These are phyloP conservation scores for Rhodeus uyekii DNA, from an alignment of 2,797 vertebrate genomes.

Conservation along the genomic window DNA sequence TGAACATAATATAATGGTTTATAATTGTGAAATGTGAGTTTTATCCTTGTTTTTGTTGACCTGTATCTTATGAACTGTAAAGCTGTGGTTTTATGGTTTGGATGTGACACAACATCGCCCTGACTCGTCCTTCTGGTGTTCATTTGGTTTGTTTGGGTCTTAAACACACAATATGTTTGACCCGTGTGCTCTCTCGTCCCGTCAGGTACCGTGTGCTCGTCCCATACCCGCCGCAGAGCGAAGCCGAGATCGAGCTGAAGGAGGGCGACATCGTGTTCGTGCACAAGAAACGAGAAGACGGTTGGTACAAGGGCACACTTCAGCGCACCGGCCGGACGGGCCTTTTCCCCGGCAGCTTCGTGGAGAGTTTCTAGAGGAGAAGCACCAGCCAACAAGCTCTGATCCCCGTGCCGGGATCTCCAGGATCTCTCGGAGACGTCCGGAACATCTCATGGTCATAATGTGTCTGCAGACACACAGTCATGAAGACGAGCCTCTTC, in stretches of 20 bases:
- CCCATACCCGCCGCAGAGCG: conserved; percentile 97
- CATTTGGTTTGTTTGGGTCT: too few relatives aligned
- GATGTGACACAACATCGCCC: too few relatives aligned
- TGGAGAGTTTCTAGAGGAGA: conserved; percentile 87
- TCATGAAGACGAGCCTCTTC: not conserved
- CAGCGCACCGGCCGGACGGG: conserved; percentile 96
- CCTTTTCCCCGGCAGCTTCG: conserved; percentile 97
- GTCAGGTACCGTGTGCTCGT: conserved; percentile 95
- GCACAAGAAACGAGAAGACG: conserved; percentile 95
- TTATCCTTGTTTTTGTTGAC: too few relatives aligned
- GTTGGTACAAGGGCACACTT: conserved; percentile 99
- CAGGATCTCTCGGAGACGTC: not conserved
- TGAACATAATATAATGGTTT: too few relatives aligned
- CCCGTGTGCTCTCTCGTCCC: conserved; percentile 15
- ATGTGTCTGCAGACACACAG: not conserved
- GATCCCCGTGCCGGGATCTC: not conserved
- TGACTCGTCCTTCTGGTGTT: too few relatives aligned
- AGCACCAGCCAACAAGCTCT: not conserved
- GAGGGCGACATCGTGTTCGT: conserved; percentile 98
- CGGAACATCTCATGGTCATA: not conserved
- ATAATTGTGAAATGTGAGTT: too few relatives aligned
- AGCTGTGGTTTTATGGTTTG: too few relatives aligned
- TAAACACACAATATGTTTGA: too few relatives aligned
- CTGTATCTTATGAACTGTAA: too few relatives aligned
- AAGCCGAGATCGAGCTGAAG: conserved; percentile 98